These are phyloP conservation scores for Panulirus ornatus DNA, from an alignment of 1,140 invertebrate genomes.

Conservation along the genomic window DNA sequence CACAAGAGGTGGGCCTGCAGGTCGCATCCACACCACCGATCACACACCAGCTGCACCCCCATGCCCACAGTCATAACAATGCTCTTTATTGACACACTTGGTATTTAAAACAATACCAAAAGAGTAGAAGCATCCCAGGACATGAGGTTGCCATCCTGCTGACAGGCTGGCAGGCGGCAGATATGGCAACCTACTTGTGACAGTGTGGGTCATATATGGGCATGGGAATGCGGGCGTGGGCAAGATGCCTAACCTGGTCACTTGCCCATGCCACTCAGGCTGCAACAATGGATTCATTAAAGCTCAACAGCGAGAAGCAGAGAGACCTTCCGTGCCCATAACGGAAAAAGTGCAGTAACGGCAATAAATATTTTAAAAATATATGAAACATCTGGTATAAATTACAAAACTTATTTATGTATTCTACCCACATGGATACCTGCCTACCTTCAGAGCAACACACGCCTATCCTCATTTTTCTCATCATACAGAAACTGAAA, in stretches of 20 bases:
- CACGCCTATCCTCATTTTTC: constrained; percentile 54
- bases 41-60: constrained; percentile 42
- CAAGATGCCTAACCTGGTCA: background rate
- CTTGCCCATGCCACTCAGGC: constrained; percentile 26
- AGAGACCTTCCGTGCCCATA: constrained; percentile 60
- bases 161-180: constrained; percentile 54
- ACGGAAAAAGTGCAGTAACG: constrained; percentile 60
- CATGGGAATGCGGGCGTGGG: constrained; percentile 43
- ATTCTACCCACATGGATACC: constrained; percentile 60
- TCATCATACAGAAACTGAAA: constrained; percentile 56
- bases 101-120: constrained; percentile 67
- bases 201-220: constrained; percentile 30
- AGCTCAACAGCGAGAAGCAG: constrained; percentile 63
- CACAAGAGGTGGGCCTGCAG: constrained; percentile 6
- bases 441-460: constrained; percentile 57
- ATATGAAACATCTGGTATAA: constrained; percentile 66
- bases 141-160: constrained; percentile 51
- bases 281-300: constrained; percentile 55
- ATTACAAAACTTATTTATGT: constrained; percentile 63
- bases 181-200: constrained; percentile 46
- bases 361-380: constrained; percentile 67
- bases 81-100: constrained; percentile 43
- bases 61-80: constrained; percentile 49
- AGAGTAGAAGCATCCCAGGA: constrained; percentile 50
- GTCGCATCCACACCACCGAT: constrained; percentile 27